Evolutionary conservation across 1,140 invertebrate genomes (phyloP), one percentile per base, ranked within the genome.

Genomic region (Augochlora pura): DNA sequence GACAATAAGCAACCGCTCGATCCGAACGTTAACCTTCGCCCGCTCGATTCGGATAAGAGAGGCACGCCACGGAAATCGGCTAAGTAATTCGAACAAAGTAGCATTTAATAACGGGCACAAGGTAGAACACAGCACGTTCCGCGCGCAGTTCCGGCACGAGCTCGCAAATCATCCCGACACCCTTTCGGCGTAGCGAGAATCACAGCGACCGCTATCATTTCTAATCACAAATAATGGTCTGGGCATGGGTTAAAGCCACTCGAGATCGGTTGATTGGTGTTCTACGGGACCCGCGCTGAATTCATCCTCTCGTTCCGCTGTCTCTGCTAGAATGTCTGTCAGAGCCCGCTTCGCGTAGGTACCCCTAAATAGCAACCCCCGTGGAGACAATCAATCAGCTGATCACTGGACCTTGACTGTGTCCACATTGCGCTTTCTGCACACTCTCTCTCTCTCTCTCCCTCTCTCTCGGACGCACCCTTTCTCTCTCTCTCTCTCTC

Each of bases 341-440:
- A 83, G n/a, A n/a, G 85, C 77, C 83, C 82, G 73, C 86, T n/a
- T 90, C 84, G 88, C 87, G 90, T 90, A 92, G 91, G 92, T 92
- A 91, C 88, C 89, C 89, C 89, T 91, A 91, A 91, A 92, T 88
- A 91, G 89, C 84, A 86, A 89, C 90, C 90, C 89, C 91, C 88
- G 87, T 83, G 79, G 89, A 90, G 91, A 92, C 90, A 93, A 93
- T 93, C 92, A 92, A 92, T 93, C 92, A 93, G 91, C 87, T 83
- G 91, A 80, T 89, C 92, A 92, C 71, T 91, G 90, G 91, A 91
- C 91, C 92, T 92, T 93, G 91, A 92, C 92, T 92, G 85, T 93
- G 90, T 92, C 92, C 92, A 93, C 92, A 92, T 93, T 93, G 91
- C 88, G 88, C 89, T 86, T 88, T 88, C 88, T 87, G 86, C 71